Evolutionary conservation across 2,888 invertebrate genomes (phyloP).

Genomic region (Helicoverpa assulta): DNA sequence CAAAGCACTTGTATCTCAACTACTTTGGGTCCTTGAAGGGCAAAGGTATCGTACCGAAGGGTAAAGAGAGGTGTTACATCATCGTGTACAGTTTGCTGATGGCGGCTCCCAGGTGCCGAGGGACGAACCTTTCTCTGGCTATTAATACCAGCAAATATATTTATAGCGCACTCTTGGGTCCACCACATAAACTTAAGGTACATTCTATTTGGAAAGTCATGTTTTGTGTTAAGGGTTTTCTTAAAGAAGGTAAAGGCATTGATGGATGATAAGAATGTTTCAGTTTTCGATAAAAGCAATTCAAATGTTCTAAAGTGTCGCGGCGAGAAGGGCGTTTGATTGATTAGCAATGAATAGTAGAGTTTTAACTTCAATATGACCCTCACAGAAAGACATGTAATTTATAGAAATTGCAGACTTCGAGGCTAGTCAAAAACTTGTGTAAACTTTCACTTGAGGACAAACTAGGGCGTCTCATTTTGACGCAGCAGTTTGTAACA

Average conservation of each 20-base stretch:
- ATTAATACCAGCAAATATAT: conserved; percentile 26
- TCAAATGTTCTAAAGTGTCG: background rate
- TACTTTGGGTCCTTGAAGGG: conserved; percentile 7
- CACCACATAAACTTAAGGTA: background rate
- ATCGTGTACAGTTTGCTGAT: conserved; percentile 16
- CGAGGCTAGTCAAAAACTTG: conserved; percentile 22
- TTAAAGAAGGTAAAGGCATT: background rate
- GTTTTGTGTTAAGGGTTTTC: background rate
- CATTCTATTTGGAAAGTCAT: background rate
- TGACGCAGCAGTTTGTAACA: conserved; percentile 39
- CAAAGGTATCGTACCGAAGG: background rate
- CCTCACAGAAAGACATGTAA: background rate
- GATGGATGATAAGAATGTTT: background rate
- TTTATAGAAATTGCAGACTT: conserved; percentile 3
- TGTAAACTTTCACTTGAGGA: conserved; percentile 40
- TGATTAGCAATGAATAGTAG: background rate
- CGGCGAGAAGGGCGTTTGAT: background rate
- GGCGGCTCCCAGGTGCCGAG: conserved; percentile 8
- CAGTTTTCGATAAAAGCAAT: background rate
- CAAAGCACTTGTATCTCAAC: background rate
- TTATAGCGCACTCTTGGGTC: background rate
- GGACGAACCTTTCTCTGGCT: conserved; percentile 5
- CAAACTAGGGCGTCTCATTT: conserved; percentile 21
- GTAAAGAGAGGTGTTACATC: conserved; percentile 7
- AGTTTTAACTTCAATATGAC: background rate